Evolutionary conservation across 1,140 invertebrate genomes (phyloP).

Genomic region (Argopecten irradians): DNA sequence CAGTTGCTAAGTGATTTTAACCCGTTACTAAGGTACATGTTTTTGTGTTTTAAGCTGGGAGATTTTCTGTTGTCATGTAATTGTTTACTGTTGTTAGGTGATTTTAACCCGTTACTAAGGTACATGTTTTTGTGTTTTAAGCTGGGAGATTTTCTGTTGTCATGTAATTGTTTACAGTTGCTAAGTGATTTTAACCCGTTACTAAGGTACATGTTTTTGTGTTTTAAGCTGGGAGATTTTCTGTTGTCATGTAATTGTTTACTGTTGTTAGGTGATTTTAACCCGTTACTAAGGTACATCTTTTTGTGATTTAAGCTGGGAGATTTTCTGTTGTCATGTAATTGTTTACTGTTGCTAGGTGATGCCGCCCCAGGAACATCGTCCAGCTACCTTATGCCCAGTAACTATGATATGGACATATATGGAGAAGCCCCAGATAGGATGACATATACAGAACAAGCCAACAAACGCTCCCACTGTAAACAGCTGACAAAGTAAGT

Average conservation of each 20-base stretch:
- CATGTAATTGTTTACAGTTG: not conserved
- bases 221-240: not conserved
- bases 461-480: conserved; percentile 87
- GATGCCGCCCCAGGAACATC: conserved; percentile 68
- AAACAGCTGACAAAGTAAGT: conserved; percentile 83
- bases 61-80: not conserved
- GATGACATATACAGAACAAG: conserved; percentile 89
- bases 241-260: not conserved
- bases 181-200: not conserved
- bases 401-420: conserved; percentile 76
- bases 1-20: not conserved
- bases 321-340: not conserved
- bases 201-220: too few relatives aligned
- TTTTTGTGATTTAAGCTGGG: not conserved
- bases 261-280: not conserved
- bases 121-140: too few relatives aligned
- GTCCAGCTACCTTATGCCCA: conserved; percentile 72
- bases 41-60: too few relatives aligned
- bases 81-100: not conserved
- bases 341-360: conserved; percentile 34
- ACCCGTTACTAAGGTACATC: not conserved
- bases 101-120: not conserved
- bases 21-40: too few relatives aligned
- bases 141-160: not conserved
- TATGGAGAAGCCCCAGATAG: conserved; percentile 80